Evolutionary conservation across 92 coral and sea anemone genomes (phyloP).

Genomic region (Bergia puertoricense): DNA sequence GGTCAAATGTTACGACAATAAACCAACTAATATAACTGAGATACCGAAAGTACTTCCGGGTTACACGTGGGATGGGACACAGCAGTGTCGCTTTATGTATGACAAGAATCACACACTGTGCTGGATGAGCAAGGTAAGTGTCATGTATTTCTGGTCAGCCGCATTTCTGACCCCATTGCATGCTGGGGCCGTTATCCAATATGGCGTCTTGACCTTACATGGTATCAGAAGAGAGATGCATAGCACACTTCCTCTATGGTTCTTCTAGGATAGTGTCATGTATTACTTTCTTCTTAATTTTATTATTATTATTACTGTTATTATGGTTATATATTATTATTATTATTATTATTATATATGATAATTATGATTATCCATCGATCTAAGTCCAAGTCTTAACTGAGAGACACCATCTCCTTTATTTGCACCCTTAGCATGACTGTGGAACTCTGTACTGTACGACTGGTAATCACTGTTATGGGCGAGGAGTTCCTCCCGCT

Average conservation of each 20-base stretch:
- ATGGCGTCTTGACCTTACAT: no score
- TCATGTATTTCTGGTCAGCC: no score
- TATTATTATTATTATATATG: no score
- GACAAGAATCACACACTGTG: slow-evolving; percentile 9
- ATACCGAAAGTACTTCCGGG: slow-evolving; percentile 22
- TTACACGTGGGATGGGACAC: slow-evolving; percentile 36
- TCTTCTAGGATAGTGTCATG: no score
- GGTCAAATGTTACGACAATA: slow-evolving; percentile 21
- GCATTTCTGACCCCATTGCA: no score
- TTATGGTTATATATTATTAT: no score
- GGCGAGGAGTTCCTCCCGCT: slow-evolving; percentile 49
- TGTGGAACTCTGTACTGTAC: slow-evolving; percentile 39
- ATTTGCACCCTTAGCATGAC: background rate
- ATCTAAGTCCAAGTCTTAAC: background rate
- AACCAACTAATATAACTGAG: slow-evolving; percentile 3
- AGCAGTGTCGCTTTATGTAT: slow-evolving; percentile 39
- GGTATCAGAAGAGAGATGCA: no score
- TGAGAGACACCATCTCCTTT: background rate
- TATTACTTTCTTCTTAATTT: no score
- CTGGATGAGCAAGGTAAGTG: slow-evolving; percentile 37
- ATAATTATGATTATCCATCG: background rate
- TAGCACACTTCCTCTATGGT: no score
- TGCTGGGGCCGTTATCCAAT: no score
- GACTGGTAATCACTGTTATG: slow-evolving; percentile 22
- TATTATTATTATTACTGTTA: no score